phyloP scores from a whole-genome alignment of 2,888 invertebrate species.

The Eilema sororculum region DNA sequence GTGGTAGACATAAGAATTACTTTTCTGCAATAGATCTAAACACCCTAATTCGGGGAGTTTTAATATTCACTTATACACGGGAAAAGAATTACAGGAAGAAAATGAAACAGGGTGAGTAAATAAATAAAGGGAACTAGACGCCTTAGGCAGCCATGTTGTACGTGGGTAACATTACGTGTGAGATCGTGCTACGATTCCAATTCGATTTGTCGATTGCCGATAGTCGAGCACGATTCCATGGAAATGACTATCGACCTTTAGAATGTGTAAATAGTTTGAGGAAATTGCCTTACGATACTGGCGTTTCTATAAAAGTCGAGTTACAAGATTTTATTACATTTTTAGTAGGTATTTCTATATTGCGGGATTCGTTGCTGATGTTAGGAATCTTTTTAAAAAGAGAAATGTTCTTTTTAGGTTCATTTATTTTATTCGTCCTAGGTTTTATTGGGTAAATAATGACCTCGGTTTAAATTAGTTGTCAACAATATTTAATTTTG shows the following conservation, averaged over 20 bases:
- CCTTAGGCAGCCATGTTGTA: conserved; percentile 65
- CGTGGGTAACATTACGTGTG: conserved; percentile 77
- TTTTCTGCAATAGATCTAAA: conserved; percentile 46
- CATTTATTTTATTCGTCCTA: no score
- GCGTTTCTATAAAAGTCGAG: conserved; percentile 6
- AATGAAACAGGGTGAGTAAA: conserved; percentile 83
- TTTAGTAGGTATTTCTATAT: conserved; percentile 3
- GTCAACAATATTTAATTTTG: not conserved
- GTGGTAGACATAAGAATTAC: conserved; percentile 52
- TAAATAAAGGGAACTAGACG: conserved; percentile 73
- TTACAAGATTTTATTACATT: conserved; percentile 22
- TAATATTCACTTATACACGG: conserved; percentile 83
- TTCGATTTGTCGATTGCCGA: conserved; percentile 79
- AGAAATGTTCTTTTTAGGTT: not conserved
- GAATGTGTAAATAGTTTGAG: conserved; percentile 76
- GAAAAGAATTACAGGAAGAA: conserved; percentile 85
- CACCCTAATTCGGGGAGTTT: conserved; percentile 75
- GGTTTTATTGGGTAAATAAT: no score
- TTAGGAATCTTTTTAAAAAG: not conserved
- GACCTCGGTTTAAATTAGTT: no score
- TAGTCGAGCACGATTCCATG: conserved; percentile 59
- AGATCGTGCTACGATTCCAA: conserved; percentile 74
- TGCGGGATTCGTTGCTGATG: not conserved
- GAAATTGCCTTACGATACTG: conserved; percentile 40
- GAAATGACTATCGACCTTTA: conserved; percentile 73